Evolutionary conservation across 2,113 vertebrate species (phyloP), one percentile per base, ranked within the genome.

Genomic region (Struthidea cinerea): DNA sequence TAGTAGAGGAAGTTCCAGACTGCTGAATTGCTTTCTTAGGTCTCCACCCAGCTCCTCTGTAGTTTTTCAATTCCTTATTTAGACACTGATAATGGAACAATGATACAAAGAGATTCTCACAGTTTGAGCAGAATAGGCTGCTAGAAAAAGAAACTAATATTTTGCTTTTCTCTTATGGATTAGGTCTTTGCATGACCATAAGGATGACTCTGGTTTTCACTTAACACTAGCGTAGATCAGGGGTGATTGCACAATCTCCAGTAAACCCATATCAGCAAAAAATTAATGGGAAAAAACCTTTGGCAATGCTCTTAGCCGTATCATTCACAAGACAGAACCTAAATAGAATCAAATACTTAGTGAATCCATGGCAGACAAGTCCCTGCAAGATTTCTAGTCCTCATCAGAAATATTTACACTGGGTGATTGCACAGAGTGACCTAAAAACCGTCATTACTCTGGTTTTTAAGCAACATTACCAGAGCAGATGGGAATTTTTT

Each of bases 1-100:
- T 86, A 98, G 91, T 61, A 96, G 93, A 98, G 97, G 94, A 97
- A 98, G 97, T 95, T 95, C 95, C 88, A 97, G 95, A 87, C 83
- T 95, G 96, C 82, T 97, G 92, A 97, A 94, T 84, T 96, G 94
- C 93, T 97, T 97, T 97, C 90, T 97, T 97, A 97, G 87, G 91
- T 97, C 97, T 96, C 94, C 90, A 95, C 94, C 91, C 89, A 96
- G 86, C 83, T 77, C 44, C 26, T 96, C 92, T 95, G 90, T 69
- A 96, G 87, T 89, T 88, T 97, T 97, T 97, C 94, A 82, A 28
- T 61, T 92, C 91, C 92, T 97, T 97, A 96, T 97, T 97, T 96
- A 97, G 96, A 61, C 94, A 82, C 88, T 65, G 92, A 96, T 89
- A 91, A 84, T 53, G 90, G 86, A 67, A 94, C 91, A 93, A 77